These are phyloP conservation scores for Spheniscus humboldti DNA, from an alignment of 2,797 vertebrate genomes.

Conservation along the genomic window DNA sequence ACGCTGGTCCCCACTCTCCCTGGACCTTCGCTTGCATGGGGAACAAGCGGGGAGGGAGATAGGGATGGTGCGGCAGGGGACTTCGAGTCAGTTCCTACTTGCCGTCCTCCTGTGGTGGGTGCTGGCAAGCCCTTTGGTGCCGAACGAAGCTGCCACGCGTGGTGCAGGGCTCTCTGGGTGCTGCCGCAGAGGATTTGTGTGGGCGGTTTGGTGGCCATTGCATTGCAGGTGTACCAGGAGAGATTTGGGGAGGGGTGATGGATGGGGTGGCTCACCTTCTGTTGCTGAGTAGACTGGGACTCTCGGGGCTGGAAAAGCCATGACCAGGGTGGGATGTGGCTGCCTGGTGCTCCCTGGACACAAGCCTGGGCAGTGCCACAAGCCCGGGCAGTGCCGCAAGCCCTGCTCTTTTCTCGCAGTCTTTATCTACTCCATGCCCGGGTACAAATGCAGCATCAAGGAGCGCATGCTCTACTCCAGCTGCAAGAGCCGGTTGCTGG, in stretches of 20 bases:
- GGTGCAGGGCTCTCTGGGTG: neutral
- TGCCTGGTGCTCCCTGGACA: neutral
- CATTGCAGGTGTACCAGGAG: neutral
- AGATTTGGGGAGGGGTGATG: neutral
- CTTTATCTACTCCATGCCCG: slow-evolving; percentile 99
- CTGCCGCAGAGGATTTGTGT: neutral
- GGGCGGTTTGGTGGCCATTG: neutral
- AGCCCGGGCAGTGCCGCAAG: neutral
- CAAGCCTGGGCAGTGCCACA: fast-evolving
- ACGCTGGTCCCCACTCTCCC: neutral
- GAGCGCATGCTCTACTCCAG: slow-evolving; percentile 99
- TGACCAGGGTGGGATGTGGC: neutral
- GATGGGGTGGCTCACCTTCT: neutral
- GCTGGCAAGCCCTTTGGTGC: neutral
- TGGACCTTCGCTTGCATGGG: fast-evolving
- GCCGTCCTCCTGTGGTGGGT: fast-evolving
- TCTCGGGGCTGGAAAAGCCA: fast-evolving
- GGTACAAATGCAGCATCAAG: slow-evolving; percentile 97
- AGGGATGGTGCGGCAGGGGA: neutral
- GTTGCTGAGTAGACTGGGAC: neutral
- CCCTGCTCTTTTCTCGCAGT: slow-evolving; percentile 74
- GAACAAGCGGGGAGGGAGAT: neutral
- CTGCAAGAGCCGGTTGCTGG: slow-evolving; percentile 95
- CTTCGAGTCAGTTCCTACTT: neutral
- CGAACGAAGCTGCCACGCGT: fast-evolving